Evolutionary conservation across 2,113 vertebrate genomes (phyloP), one percentile per base, ranked within the genome.

Genomic region (Hippocampus guttulatus): DNA sequence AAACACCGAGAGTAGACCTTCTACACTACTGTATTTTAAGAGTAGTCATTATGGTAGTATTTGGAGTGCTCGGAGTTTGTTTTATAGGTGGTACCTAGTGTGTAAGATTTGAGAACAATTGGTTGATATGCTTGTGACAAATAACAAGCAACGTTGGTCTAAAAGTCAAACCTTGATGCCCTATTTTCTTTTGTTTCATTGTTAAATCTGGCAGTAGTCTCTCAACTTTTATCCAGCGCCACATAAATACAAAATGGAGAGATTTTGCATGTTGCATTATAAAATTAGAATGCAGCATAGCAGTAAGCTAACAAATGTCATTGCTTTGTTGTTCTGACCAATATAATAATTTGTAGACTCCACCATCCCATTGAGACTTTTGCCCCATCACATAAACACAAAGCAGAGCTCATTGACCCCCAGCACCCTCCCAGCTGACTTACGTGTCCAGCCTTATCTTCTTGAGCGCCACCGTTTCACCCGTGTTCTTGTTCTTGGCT

Each of bases 401-500:
- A 61, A 61, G 58, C 27, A 0, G 27, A 7, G 58, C 8, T 61
- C 11, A 1, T 23, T 25, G 55, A 61, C 18, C 25, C 9, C 30
- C 62, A n/a, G 10, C 1, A 64, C n/a, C 12, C 3, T 58, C 30
- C 23, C 47, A 51, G 52, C 60, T 7, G 33, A 95, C 95, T 95
- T 90, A 97, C 96, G 96, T 96, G 89, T 98, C 96, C 20, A 98
- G 87, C 3, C 96, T 89, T 87, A 98, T 98, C 78, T 96, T 98
- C 88, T 98, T 98, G 8, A 98, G 93, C 38, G 96, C 96, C 40
- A 98, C 96, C 51, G 95, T 95, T 83, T 98, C 95, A 68, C 96
- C 96, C 0, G 95, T 97, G 78, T 94, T 72, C 85, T 96, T 95
- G 86, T 97, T 96, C 80, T 94, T 94, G 25, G 95, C 95, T 87